Percentiles rank a stretch among this genome's conserved stretches.
These are phyloP conservation scores for Hemitrygon akajei DNA, from an alignment of 2,797 vertebrate genomes.

Conservation along the genomic window DNA sequence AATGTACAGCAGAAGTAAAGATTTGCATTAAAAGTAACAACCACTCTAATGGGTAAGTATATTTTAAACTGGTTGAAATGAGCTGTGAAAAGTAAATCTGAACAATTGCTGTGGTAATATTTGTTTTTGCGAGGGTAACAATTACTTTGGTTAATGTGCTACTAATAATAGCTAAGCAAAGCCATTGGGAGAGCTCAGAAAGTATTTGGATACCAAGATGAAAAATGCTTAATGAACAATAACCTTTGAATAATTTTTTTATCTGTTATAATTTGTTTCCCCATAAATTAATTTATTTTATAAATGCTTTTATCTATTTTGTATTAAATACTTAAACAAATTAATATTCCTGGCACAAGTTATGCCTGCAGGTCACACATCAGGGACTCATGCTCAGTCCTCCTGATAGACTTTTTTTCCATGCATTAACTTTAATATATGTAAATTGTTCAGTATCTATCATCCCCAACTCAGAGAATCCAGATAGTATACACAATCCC, in stretches of 20 bases:
- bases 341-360: background rate
- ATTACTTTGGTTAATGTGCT: background rate
- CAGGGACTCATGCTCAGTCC: background rate
- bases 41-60: background rate
- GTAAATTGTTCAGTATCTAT: background rate
- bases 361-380: background rate
- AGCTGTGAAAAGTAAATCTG: background rate
- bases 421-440: background rate
- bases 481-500: background rate
- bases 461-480: background rate
- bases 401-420: background rate
- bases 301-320: background rate
- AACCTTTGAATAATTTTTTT: background rate
- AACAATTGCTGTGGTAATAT: background rate
- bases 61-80: background rate
- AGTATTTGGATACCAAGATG: background rate
- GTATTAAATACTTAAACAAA: background rate
- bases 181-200: background rate
- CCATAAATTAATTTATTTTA: background rate
- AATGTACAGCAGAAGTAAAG: background rate
- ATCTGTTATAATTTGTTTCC: background rate
- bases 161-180: background rate
- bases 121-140: background rate
- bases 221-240: background rate
- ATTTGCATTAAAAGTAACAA: constrained; percentile 3